phyloP scores from a whole-genome alignment of 2,888 invertebrate genomes.

The Diplolepis rosae region DNA sequence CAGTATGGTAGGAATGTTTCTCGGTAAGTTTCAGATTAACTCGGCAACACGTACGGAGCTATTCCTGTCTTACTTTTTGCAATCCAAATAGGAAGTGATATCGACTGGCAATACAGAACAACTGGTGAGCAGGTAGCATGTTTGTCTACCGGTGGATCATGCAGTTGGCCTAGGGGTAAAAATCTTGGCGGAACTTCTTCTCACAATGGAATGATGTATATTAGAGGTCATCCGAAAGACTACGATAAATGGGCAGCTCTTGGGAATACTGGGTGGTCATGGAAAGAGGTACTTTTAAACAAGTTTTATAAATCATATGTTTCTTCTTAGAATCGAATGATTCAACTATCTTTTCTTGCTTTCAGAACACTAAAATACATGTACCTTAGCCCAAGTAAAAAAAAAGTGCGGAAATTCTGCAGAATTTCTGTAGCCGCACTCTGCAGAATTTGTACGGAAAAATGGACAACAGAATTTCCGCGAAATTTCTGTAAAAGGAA shows the following conservation, averaged over 20 bases:
- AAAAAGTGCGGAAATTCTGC: too few relatives aligned
- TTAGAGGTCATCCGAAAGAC: slow-evolving; percentile 84
- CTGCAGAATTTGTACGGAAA: too few relatives aligned
- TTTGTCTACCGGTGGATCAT: slow-evolving; percentile 73
- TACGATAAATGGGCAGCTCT: slow-evolving; percentile 84
- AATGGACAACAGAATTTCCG: too few relatives aligned
- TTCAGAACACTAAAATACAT: too few relatives aligned
- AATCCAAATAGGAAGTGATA: slow-evolving; percentile 71
- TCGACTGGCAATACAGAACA: slow-evolving; percentile 83
- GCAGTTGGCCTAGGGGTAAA: slow-evolving; percentile 83
- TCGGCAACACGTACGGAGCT: neutral
- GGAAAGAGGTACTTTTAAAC: slow-evolving; percentile 76
- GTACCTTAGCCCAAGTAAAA: too few relatives aligned
- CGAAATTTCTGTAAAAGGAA: too few relatives aligned
- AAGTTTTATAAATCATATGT: neutral
- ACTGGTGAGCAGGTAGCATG: slow-evolving; percentile 80
- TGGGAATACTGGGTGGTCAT: slow-evolving; percentile 86
- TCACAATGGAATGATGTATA: slow-evolving; percentile 90
- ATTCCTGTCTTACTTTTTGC: neutral
- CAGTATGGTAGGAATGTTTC: slow-evolving; percentile 81
- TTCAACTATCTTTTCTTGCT: too few relatives aligned
- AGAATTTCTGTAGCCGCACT: too few relatives aligned
- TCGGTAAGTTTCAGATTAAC: slow-evolving; percentile 70
- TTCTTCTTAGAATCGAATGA: neutral
- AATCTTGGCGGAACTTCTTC: slow-evolving; percentile 83